These are phyloP conservation scores for Fringilla coelebs DNA, from an alignment of 2,797 vertebrate species.

Conservation along the genomic window DNA sequence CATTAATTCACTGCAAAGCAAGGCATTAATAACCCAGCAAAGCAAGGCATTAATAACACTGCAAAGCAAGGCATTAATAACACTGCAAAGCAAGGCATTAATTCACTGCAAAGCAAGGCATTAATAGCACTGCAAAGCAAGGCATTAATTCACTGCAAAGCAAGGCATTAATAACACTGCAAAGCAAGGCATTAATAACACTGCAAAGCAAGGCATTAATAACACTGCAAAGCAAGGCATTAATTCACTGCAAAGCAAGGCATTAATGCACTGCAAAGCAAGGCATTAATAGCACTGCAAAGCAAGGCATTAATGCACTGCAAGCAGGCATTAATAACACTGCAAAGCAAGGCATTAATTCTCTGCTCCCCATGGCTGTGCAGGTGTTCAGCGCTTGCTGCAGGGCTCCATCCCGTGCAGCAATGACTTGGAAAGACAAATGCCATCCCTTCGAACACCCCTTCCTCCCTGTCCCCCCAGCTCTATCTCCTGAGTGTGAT, in stretches of 20 bases:
- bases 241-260: not conserved
- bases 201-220: not conserved
- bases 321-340: too few relatives aligned
- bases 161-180: not conserved
- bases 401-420: accelerated
- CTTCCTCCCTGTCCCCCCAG: not conserved
- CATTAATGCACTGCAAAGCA: not conserved
- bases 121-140: not conserved
- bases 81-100: not conserved
- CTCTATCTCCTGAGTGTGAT: not conserved
- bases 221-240: not conserved
- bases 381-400: not conserved
- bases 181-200: not conserved
- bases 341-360: not conserved
- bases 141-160: not conserved
- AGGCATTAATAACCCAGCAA: not conserved
- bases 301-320: not conserved
- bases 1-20: not conserved
- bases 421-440: not conserved
- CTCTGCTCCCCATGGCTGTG: not conserved
- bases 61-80: too few relatives aligned
- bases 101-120: not conserved
- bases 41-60: not conserved
- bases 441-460: not conserved
- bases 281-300: not conserved